Evolutionary conservation across 2,888 invertebrate genomes (phyloP), one percentile per base, ranked within the genome.

Genomic region (Tridacna gigas): DNA sequence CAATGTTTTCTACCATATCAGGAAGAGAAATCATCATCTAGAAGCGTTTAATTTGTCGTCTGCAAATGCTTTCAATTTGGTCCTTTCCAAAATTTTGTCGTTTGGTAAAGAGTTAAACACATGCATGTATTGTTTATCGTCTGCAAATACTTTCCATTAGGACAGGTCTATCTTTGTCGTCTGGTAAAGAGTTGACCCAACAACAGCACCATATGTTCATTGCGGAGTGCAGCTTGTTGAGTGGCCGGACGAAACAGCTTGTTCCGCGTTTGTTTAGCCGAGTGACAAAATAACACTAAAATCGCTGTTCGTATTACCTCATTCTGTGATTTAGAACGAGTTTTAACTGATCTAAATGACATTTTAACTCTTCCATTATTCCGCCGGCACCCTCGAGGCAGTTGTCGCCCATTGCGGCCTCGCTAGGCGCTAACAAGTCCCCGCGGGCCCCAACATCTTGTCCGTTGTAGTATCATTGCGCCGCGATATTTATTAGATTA

Each of bases 381-480:
- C 51, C 51, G 25, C 2, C 51, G 51, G 15, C 48, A 25, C 22
- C 48, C 71, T 51, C 51, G n/a, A 51, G 71, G 71, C 71, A 71
- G 48, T 48, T n/a, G 48, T 71, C 22, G 25, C 71, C 71, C 51
- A 25, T 51, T 71, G 15, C n/a, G 71, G 51, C 71, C 15, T 51
- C 63, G 22, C 71, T 20, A 71, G 71, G 71, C 47, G 71, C 71
- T 45, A 71, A 71, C 51, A 76, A 74, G 83, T 73, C 79, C 79
- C 83, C 48, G 65, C 61, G 79, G 83, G 66, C 61, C 76, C 22
- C 12, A 22, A 15, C 37, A 48, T 47, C n/a, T 22, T 51, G 25
- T 25, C 25, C 37, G 7, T 1, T 9, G 25, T 18, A 4, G 22
- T 63, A 63, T 25, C 63, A 63, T 18, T 13, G 26, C 26, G 22